Evolutionary conservation across 2,797 vertebrate genomes (phyloP).

Genomic region (Cacajao melanocephalus): DNA sequence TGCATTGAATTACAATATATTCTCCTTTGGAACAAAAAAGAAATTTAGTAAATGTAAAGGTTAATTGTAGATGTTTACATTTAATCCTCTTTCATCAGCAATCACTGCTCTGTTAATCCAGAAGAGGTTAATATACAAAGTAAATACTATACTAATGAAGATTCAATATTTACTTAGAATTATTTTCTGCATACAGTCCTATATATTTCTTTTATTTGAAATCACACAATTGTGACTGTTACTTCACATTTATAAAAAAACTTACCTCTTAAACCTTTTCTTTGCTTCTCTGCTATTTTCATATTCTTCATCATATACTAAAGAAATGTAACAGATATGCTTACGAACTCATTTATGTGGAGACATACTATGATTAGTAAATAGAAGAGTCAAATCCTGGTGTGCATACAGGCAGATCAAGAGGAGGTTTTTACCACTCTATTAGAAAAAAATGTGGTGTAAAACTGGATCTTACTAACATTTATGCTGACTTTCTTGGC

Average conservation of each 20-base stretch:
- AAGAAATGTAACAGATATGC: not conserved
- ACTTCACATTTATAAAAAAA: not conserved
- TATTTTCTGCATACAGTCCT: not conserved
- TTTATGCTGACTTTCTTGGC: not conserved
- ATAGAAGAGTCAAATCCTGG: not conserved
- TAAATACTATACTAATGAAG: not conserved
- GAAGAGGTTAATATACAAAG: not conserved
- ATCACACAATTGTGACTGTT: not conserved
- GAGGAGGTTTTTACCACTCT: accelerated
- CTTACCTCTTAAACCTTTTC: not conserved
- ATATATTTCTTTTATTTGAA: not conserved
- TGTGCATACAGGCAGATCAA: not conserved
- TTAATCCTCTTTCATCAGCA: not conserved
- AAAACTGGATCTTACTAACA: not conserved
- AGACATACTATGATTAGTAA: not conserved
- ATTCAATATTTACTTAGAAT: not conserved
- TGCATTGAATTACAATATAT: not conserved
- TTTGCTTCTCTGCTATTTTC: not conserved
- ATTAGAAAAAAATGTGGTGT: not conserved
- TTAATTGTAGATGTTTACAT: not conserved
- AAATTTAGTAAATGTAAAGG: not conserved
- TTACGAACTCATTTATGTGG: not conserved
- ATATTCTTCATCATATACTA: not conserved
- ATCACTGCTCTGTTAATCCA: not conserved
- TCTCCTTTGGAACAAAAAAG: not conserved